A percentile compares a stretch with the other conserved stretches of the same genome.
Evolutionary conservation across 2,888 invertebrate species (phyloP).

Genomic region (Cabera pusaria): DNA sequence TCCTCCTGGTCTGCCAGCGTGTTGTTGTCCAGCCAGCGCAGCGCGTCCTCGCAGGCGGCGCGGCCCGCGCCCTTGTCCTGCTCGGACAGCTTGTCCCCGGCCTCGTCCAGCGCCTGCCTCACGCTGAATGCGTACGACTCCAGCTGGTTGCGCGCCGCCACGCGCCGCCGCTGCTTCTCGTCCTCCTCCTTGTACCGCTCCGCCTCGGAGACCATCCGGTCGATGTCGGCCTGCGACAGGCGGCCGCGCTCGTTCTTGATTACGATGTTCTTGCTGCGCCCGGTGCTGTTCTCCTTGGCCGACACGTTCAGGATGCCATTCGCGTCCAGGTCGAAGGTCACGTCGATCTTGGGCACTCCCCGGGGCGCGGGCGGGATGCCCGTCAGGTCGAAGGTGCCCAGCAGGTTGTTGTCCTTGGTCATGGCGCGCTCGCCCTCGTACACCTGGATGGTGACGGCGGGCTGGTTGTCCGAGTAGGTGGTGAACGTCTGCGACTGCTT

Average conservation of each 20-base stretch:
- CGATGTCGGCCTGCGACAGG: constrained; percentile 5
- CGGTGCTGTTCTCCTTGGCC: constrained; percentile 2
- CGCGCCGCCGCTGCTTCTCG: constrained; percentile 1
- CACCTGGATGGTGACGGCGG: constrained; percentile 4
- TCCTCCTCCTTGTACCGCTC: constrained; percentile 3
- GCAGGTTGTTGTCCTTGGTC: constrained; percentile 2
- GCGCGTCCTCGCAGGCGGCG: neutral
- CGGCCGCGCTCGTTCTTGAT: constrained; percentile 12
- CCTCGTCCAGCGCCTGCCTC: neutral
- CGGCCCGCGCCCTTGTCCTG: neutral
- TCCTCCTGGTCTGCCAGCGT: constrained; percentile 1
- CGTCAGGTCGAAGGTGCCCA: constrained; percentile 4
- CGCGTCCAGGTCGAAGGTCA: constrained; percentile 4
- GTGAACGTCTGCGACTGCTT: constrained; percentile 3
- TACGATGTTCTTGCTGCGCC: constrained; percentile 4
- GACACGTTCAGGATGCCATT: constrained; percentile 5
- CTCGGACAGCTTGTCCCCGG: constrained; percentile 1
- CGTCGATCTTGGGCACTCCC: constrained; percentile 1
- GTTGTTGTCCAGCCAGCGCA: constrained; percentile 3
- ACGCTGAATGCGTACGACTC: constrained; percentile 1
- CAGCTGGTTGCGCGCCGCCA: constrained; percentile 1
- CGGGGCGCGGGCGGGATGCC: constrained; percentile 5
- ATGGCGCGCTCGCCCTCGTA: constrained; percentile 5
- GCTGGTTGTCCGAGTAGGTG: constrained; percentile 3
- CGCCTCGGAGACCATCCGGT: constrained; percentile 4